Evolutionary conservation across 2,888 invertebrate genomes (phyloP), one percentile per base, ranked within the genome.

Genomic region (Perithous albicinctus): DNA sequence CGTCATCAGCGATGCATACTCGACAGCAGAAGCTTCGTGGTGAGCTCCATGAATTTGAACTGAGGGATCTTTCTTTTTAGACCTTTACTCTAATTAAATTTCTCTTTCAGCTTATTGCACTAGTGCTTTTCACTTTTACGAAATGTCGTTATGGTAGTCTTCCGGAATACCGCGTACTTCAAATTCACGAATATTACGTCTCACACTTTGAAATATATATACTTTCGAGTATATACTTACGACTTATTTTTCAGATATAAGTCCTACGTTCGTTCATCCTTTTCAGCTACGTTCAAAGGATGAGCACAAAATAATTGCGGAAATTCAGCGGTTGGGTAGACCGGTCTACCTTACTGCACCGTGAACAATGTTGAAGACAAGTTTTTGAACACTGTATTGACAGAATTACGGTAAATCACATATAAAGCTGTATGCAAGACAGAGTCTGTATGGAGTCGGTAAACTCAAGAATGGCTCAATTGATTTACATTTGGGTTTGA

Each of bases 21-120:
- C 48, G 1, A 18, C 1, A n/a, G 56, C 41, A 56, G 10, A 23
- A 12, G n/a, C 67, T 51, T 61, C 66, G 20, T 51, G 29, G 43
- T 48, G 15, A 67, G 67, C 63, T 79, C 26, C 54, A 29, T 74
- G 46, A 67, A 79, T 78, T 66, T 66, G 41, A 72, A 75, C 66
- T 48, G 51, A n/a, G n/a, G n/a, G 63, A 51, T 43, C 20, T 64
- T 75, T 56, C 59, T 74, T 56, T n/a, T 32, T 64, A 15, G 26
- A 67, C 76, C 15, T 79, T 63, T 61, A 38, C 56, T 63, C 67
- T 72, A 82, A 79, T 72, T 76, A 72, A 76, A 75, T 66, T 75
- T 78, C 10, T 59, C 59, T 66, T 75, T 78, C 66, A 77, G 2
- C 15, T 15, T 32, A 8, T 8, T 41, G 41, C 23, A 43, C 51